These are phyloP conservation scores for Caenorhabditis zanzibari DNA, from an alignment of 2,888 invertebrate species.

Conservation along the genomic window DNA sequence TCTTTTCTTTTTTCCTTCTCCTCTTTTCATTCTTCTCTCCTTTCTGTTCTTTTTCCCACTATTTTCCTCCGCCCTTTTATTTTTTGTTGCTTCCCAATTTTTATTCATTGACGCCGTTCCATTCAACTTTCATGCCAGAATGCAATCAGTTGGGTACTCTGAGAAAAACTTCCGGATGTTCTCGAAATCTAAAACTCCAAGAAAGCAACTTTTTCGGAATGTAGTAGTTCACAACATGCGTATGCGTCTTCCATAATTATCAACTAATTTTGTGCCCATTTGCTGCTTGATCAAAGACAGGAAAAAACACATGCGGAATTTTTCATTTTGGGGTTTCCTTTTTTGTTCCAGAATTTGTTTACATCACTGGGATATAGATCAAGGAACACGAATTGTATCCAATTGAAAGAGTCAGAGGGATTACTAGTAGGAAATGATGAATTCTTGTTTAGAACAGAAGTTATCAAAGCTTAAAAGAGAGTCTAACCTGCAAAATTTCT, in stretches of 20 bases:
- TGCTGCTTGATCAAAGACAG: constrained; percentile 48
- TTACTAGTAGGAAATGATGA: constrained; percentile 1
- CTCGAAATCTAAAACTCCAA: not conserved
- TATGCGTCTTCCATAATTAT: constrained; percentile 42
- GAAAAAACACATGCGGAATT: constrained; percentile 48
- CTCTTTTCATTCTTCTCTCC: constrained; percentile 4
- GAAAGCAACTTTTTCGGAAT: not conserved
- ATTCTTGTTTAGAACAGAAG: not conserved
- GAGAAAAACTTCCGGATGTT: not conserved
- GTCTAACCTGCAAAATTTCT: no score
- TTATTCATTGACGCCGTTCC: not conserved
- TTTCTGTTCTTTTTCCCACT: constrained; percentile 4
- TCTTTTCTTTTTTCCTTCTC: constrained; percentile 35
- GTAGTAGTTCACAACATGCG: constrained; percentile 3
- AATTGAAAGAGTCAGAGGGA: constrained; percentile 9
- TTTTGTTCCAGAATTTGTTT: constrained; percentile 23
- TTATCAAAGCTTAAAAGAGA: no score
- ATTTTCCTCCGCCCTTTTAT: not conserved
- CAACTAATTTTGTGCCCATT: constrained; percentile 54
- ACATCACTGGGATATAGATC: not conserved
- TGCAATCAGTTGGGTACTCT: not conserved
- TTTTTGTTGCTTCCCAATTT: not conserved
- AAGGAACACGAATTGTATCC: constrained; percentile 12
- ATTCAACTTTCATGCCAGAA: constrained; percentile 11
- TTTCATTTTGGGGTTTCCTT: constrained; percentile 34